Conservation (phyloP, 2,113 vertebrate genomes). For the Baryphthengus martii region DNA sequence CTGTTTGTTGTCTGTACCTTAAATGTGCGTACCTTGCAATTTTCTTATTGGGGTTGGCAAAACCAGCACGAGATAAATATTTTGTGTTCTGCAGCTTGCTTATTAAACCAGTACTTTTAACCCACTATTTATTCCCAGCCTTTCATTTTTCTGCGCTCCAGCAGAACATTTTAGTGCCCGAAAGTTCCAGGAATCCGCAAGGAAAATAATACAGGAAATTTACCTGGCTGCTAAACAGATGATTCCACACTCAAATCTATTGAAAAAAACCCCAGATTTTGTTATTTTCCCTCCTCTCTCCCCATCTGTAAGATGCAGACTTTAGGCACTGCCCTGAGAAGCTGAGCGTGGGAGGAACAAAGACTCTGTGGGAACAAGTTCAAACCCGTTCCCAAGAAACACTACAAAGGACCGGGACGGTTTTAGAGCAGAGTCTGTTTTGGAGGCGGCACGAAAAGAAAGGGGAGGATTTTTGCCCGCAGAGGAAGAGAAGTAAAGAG, state of each 20-base stretch:
- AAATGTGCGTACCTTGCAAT: background rate
- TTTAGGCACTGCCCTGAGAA: background rate
- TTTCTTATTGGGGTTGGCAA: background rate
- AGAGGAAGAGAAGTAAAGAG: background rate
- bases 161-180: background rate
- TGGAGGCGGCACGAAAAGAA: fast-evolving
- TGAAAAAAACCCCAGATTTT: background rate
- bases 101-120: background rate
- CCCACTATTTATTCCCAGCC: background rate
- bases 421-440: background rate
- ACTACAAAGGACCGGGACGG: background rate
- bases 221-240: background rate
- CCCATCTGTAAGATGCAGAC: background rate
- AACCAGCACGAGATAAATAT: background rate
- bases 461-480: background rate
- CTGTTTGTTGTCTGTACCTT: no score
- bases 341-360: background rate
- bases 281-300: background rate
- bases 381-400: background rate
- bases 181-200: background rate
- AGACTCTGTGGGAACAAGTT: background rate
- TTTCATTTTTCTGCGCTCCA: background rate
- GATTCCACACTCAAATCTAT: background rate
- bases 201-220: background rate
- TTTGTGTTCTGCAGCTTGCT: background rate